Evolutionary conservation across 1,140 invertebrate species (phyloP).

Genomic region (Zophobas atratus): DNA sequence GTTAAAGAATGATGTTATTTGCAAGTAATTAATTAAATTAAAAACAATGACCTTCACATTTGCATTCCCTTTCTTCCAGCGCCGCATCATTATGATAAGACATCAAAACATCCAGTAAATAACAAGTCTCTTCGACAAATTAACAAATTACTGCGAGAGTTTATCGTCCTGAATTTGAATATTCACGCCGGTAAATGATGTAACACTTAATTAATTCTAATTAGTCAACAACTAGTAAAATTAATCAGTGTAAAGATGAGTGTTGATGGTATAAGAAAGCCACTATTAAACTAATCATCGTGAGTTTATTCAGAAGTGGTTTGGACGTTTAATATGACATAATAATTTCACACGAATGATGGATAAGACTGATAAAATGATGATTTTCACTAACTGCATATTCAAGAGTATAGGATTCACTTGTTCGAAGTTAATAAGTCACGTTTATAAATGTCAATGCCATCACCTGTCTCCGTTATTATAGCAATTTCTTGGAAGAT

Average conservation of each 20-base stretch:
- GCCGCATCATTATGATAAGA: conserved; percentile 20
- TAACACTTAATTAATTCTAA: not conserved
- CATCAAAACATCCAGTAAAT: conserved; percentile 13
- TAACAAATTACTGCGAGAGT: no score
- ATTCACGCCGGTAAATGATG: not conserved
- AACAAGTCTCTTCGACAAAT: not conserved
- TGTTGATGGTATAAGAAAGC: not conserved
- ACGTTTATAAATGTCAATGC: conserved; percentile 49
- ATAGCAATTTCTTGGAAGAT: conserved; percentile 40
- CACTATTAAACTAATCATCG: no score
- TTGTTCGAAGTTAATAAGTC: conserved; percentile 43
- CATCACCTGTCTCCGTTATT: conserved; percentile 48
- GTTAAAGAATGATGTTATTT: not conserved
- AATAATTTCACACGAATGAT: conserved; percentile 27
- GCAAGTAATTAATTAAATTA: conserved; percentile 21
- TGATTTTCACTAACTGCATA: conserved; percentile 25
- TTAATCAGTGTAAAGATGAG: not conserved
- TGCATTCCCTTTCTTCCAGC: conserved; percentile 10
- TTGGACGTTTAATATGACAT: conserved; percentile 5
- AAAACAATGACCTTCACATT: conserved; percentile 30
- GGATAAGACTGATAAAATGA: conserved; percentile 19
- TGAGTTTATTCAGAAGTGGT: no score
- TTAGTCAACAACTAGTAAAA: not conserved
- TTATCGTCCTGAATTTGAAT: no score
- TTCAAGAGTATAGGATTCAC: conserved; percentile 33